Percentiles rank a stretch among this genome's conserved stretches.
Conservation (phyloP, 2,888 invertebrate genomes). For the Eupithecia tripunctaria region DNA sequence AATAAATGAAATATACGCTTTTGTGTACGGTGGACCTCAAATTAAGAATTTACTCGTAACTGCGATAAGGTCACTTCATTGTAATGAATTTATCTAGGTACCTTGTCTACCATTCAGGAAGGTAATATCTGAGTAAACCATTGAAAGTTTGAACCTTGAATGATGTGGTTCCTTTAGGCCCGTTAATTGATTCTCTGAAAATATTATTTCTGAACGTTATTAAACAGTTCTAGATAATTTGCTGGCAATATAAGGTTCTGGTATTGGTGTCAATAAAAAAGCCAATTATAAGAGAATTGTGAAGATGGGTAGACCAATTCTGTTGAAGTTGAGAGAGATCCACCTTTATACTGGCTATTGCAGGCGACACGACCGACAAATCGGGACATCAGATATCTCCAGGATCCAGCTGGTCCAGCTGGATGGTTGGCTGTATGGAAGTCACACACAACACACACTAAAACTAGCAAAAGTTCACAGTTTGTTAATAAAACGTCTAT, state of each 20-base stretch:
- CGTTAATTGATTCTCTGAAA: slow-evolving; percentile 11
- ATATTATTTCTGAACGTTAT: not conserved
- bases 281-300: too few species aligned
- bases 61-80: slow-evolving; percentile 65
- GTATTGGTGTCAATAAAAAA: not conserved
- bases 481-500: too few species aligned
- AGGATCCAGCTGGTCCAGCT: too few species aligned
- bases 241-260: too few species aligned
- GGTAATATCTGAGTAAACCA: slow-evolving; percentile 38
- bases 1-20: not conserved
- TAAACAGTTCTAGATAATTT: not conserved
- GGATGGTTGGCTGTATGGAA: too few species aligned
- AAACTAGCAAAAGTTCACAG: too few species aligned
- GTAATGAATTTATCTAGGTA: slow-evolving; percentile 60
- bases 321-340: too few species aligned
- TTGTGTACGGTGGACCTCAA: not conserved
- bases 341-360: too few species aligned
- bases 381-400: too few species aligned
- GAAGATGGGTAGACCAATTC: too few species aligned
- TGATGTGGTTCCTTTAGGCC: not conserved
- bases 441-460: too few species aligned
- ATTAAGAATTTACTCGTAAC: slow-evolving; percentile 24
- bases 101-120: slow-evolving; percentile 48
- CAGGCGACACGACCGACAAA: too few species aligned
- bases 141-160: slow-evolving; percentile 37